Evolutionary conservation across 1,140 invertebrate species (phyloP), one percentile per base, ranked within the genome.

Genomic region (Mylabris phalerata): DNA sequence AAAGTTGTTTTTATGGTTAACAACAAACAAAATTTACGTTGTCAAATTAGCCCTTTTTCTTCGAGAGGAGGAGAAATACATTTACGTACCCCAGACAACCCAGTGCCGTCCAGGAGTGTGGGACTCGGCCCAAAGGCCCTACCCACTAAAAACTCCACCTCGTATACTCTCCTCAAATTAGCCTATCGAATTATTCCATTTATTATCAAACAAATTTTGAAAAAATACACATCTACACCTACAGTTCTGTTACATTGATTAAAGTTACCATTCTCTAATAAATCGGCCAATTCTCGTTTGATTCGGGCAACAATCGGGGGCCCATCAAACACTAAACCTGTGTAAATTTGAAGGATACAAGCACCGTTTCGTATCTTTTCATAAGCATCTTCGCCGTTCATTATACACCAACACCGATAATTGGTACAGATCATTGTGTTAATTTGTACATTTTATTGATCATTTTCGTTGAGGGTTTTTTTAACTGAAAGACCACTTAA

Each of bases 351-450:
- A 1, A 98, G 74, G 24, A 90, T 78, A 65, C 84, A 88, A 2
- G 95, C 94, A 3, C 95, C 95, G 44, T 93, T 92, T 75, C 86
- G 83, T 42, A 98, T 92, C 77, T 97, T 97, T 40, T 90, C 85
- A 75, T 88, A 95, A 3, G 93, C 95, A 79, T 98, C 94, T 69
- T 83, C 55, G 0, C 94, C 95, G 60, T 78, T 82, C 58, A 86
- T 85, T 57, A 97, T 75, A 43, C 89, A 59, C 92, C 91, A 57
- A 95, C 89, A 19, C 19, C 90, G 39, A 50, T 50, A n/a, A 57
- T 57, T 26, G 46, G 46, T 11, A 43, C 26, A 32, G 11, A 11
- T 77, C 93, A 93, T 70, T 84, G 77, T 0, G 94, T 96, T 50
- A 93, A 76, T 69, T 77, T 79, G 67, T 92, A 96, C 84, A 98